phyloP scores from a whole-genome alignment of 2,888 invertebrate species.

The Agapostemon virescens region DNA sequence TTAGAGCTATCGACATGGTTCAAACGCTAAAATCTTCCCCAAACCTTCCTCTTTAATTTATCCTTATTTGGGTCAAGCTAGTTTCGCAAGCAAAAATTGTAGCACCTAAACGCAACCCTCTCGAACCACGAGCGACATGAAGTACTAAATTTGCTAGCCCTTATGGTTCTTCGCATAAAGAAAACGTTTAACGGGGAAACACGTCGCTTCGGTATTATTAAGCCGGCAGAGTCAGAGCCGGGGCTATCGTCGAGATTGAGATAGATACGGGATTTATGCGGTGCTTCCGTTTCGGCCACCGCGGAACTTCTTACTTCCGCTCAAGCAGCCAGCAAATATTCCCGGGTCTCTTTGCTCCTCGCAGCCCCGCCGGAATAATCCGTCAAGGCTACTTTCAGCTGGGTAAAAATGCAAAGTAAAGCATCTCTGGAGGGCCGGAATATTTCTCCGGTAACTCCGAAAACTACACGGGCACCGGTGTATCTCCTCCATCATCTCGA shows the following conservation, averaged over 20 bases:
- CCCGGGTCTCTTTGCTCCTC: slow-evolving; percentile 14
- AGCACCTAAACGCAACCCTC: neutral
- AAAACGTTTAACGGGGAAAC: neutral
- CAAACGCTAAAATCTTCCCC: too few relatives aligned
- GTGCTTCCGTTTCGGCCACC: neutral
- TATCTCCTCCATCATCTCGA: slow-evolving; percentile 12
- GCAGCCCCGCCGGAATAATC: slow-evolving; percentile 44
- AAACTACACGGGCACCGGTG: slow-evolving; percentile 20
- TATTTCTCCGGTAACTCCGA: slow-evolving; percentile 38
- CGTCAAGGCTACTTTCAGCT: slow-evolving; percentile 41
- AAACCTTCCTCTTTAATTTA: too few relatives aligned
- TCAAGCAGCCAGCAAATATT: slow-evolving; percentile 26
- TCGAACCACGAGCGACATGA: neutral
- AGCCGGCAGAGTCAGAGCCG: neutral
- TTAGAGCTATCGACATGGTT: too few relatives aligned
- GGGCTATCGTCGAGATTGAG: neutral
- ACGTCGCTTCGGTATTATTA: neutral
- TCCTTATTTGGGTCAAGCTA: too few relatives aligned
- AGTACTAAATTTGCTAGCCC: neutral
- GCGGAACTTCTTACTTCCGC: slow-evolving; percentile 30
- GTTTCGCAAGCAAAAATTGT: too few relatives aligned
- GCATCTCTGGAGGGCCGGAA: slow-evolving; percentile 36
- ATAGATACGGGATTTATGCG: neutral
- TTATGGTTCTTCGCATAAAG: neutral
- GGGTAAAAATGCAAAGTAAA: slow-evolving; percentile 50